Evolutionary conservation across 2,113 vertebrate genomes (phyloP).

Genomic region (Epinephelus lanceolatus): DNA sequence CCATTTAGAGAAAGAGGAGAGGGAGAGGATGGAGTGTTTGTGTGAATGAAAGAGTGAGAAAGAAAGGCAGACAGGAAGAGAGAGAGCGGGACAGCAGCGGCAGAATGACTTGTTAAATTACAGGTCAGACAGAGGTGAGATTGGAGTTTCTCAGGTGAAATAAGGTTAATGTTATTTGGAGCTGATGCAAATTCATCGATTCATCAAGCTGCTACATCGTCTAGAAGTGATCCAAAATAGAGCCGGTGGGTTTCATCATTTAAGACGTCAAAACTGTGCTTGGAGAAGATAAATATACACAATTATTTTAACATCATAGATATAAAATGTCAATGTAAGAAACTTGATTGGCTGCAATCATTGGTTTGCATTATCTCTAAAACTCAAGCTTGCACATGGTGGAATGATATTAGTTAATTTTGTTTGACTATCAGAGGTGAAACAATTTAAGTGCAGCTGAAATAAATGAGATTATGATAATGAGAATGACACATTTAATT

Average conservation of each 20-base stretch:
- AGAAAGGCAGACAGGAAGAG: slow-evolving; percentile 1
- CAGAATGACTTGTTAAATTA: slow-evolving; percentile 51
- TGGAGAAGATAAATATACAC: background rate
- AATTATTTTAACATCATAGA: background rate
- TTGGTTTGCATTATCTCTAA: background rate
- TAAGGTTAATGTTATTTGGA: slow-evolving; percentile 61
- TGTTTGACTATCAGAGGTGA: background rate
- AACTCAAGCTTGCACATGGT: too few species aligned
- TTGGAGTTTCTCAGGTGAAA: slow-evolving; percentile 54
- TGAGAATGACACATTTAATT: background rate
- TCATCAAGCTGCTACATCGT: slow-evolving; percentile 18
- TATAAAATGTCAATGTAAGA: background rate
- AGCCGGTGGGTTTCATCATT: background rate
- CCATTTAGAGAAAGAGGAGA: slow-evolving; percentile 58
- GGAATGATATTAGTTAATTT: too few species aligned
- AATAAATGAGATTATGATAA: background rate
- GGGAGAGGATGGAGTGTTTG: slow-evolving; percentile 1
- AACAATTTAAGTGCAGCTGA: background rate
- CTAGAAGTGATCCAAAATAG: slow-evolving; percentile 8
- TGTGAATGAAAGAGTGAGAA: slow-evolving; percentile 10
- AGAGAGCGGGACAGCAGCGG: slow-evolving; percentile 23
- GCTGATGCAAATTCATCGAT: slow-evolving; percentile 35
- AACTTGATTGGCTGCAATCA: background rate
- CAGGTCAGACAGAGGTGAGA: slow-evolving; percentile 63
- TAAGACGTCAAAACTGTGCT: background rate